Percentiles rank a stretch among this genome's conserved stretches.
phyloP scores from a whole-genome alignment of 2,797 vertebrate species.

The Spinus olivaceus region DNA sequence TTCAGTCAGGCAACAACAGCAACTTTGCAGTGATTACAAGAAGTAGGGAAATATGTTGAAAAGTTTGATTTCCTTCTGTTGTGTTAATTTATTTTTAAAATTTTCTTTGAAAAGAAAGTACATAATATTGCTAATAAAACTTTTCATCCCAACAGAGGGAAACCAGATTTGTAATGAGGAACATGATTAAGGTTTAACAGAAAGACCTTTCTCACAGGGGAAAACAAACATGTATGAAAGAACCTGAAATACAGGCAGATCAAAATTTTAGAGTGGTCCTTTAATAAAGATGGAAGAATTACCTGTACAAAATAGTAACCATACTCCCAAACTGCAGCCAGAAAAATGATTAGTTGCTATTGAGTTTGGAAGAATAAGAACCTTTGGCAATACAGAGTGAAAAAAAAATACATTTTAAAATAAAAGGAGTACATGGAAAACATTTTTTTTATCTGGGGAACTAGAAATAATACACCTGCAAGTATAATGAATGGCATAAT shows the following conservation, averaged over 20 bases:
- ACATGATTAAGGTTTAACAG: conserved; percentile 43
- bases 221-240: conserved; percentile 66
- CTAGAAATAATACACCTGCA: conserved; percentile 80
- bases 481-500: conserved; percentile 73
- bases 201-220: conserved; percentile 53
- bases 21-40: not conserved
- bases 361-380: conserved; percentile 66
- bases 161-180: conserved; percentile 42
- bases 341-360: conserved; percentile 71
- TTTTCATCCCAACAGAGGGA: conserved; percentile 43
- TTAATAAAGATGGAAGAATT: conserved; percentile 52
- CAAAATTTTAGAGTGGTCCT: conserved; percentile 44
- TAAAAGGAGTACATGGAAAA: conserved; percentile 70
- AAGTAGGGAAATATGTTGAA: not conserved
- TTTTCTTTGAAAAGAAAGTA: not conserved
- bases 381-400: conserved; percentile 59
- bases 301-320: conserved; percentile 50
- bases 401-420: conserved; percentile 75
- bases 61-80: conserved; percentile 30
- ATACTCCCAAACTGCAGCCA: conserved; percentile 42
- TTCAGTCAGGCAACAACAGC: not conserved
- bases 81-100: not conserved
- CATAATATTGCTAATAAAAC: conserved; percentile 40
- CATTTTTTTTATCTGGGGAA: conserved; percentile 66
- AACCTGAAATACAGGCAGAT: conserved; percentile 48